Base-by-base conservation (phyloP, 2,113 vertebrate species). In the Otocyon megalotis region DNA sequence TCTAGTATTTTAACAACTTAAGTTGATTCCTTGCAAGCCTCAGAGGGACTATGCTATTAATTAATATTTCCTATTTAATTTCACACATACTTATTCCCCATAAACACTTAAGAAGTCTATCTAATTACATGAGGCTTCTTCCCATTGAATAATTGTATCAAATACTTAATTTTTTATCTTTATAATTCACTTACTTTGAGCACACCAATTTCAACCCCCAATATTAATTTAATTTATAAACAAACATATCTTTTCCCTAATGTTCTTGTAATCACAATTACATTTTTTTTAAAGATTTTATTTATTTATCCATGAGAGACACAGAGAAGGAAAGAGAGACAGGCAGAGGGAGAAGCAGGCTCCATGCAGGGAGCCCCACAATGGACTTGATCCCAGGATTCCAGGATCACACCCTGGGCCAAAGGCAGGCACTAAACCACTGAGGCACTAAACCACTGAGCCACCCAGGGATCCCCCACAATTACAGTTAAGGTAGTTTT, bases 401-500 rank as follows among this genome's bases (percentile, higher is more conserved):
- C 43, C 43, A 43, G 43, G 43, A 43, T 43, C 43, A 43, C 1
- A 43, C 7, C 43, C 43, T 43, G 43, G 43, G 43, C 43, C 43
- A 43, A 43, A 43, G 43, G 43, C 43, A 43, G 43, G 43, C 43
- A 43, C 6, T 43, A 43, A 43, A 43, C 6, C 43, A 43, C 43
- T 43, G 43, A 43, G 43, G 43, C 43, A 43, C 43, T 43, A 43
- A 43, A 43, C 43, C 43, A 43, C 43, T 43, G 43, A 43, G 43
- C 43, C 43, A 43, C 43, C 43, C 43, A 43, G 43, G 43, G 43
- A 43, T 43, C 43, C 43, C 43, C 43, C 63, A 71, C 48, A 54
- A 77, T 89, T 93, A 83, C 26, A 67, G 81, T 90, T 94, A 53
- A 79, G 60, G 77, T 60, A 65, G 37, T 62, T 84, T 93, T 89